Evolutionary conservation across 2,888 invertebrate genomes (phyloP), one percentile per base, ranked within the genome.

Genomic region (Drosophila prolongata): DNA sequence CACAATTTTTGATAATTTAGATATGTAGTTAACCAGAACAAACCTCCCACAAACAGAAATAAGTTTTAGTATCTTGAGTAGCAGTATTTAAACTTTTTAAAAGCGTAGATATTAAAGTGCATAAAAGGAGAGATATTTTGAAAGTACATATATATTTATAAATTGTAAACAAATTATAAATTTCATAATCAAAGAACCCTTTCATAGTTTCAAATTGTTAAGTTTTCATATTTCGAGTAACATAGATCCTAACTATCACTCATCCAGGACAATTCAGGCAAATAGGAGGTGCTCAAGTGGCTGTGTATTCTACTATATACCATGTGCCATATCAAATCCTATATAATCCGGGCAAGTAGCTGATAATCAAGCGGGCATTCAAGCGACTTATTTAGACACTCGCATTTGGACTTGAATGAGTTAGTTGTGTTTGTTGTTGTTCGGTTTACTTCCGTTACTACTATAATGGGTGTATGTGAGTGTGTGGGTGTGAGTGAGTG

Each of bases 371-470:
- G 67, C 80, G 57, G 24, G 55, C 68, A 88, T 83, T 83, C 80
- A 81, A 47, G 60, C 60, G 76, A 75, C 68, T 60, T 74, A 75
- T 83, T 86, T 75, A 75, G 75, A 53, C 77, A 87, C 72, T 74
- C 71, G 66, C 57, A 54, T 37, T 57, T 56, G 35, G 47, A 57
- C 64, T 75, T 66, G 75, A 74, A 73, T 73, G 60, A 52, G 47
- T 58, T 56, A 19, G 49, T 46, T 73, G 46, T 57, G 56, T 35
- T 47, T 75, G 67, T 71, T 78, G 74, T 79, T 30, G 53, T 11
- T 58, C 56, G 80, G 75, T 69, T 82, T 83, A 88, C 83, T 83
- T 88, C 83, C 83, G 86, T 88, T 82, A 81, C 77, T 75, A 79
- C 75, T 79, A 86, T 75, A 77, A 55, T 38, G 42, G 38, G 52